Evolutionary conservation across 1,140 invertebrate genomes (phyloP).

Genomic region (Camponotus floridanus): DNA sequence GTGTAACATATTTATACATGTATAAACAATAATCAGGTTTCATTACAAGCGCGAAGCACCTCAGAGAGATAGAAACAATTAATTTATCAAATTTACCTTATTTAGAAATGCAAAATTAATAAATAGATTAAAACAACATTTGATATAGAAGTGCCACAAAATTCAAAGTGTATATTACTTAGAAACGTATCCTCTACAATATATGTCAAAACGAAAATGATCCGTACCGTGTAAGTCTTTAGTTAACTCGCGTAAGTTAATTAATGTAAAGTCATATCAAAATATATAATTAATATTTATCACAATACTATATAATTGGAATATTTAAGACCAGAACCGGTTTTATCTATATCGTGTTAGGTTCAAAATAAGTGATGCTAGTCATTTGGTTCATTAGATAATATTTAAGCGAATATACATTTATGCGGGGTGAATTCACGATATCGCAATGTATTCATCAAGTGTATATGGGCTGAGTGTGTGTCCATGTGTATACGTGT

Average conservation of each 20-base stretch:
- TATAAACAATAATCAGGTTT: conserved; percentile 45
- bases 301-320: not conserved
- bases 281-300: not conserved
- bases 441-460: not conserved
- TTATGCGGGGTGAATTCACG: not conserved
- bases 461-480: too few species aligned
- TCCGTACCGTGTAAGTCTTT: too few species aligned
- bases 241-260: too few species aligned
- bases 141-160: too few species aligned
- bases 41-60: conserved; percentile 29
- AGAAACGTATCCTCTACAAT: too few species aligned
- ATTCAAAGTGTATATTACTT: too few species aligned
- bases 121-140: conserved; percentile 21
- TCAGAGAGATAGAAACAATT: conserved; percentile 29
- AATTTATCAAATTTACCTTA: conserved; percentile 46
- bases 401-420: conserved; percentile 27
- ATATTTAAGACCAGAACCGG: not conserved
- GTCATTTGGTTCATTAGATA: conserved; percentile 10
- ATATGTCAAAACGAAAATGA: too few species aligned
- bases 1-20: conserved; percentile 2
- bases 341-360: not conserved
- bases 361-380: conserved; percentile 12
- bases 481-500: too few species aligned
- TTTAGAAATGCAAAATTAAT: not conserved
- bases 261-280: too few species aligned